Conservation (phyloP, 2,113 vertebrate genomes). For the Pelecanoides urinatrix region DNA sequence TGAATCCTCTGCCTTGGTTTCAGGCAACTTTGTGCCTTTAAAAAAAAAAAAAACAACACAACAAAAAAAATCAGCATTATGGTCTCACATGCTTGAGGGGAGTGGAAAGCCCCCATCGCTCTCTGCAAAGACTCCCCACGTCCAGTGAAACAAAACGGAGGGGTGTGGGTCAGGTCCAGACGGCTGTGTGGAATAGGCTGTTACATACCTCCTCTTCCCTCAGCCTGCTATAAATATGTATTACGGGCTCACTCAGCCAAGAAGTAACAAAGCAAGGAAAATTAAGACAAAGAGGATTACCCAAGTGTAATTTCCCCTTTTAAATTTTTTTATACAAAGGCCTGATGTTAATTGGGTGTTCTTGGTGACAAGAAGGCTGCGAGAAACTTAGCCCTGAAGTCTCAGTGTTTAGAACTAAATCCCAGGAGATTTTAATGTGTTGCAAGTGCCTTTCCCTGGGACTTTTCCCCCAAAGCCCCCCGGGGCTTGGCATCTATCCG, state of each 20-base stretch:
- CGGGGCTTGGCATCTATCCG: background rate
- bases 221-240: slow-evolving; percentile 17
- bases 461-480: background rate
- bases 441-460: background rate
- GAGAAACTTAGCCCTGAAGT: background rate
- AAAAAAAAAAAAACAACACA: background rate
- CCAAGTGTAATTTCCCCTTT: slow-evolving; percentile 47
- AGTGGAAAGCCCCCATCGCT: rapidly evolving
- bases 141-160: background rate
- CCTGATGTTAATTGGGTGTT: slow-evolving; percentile 19
- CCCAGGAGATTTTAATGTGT: background rate
- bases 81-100: background rate
- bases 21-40: background rate
- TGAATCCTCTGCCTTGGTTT: background rate
- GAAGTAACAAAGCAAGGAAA: slow-evolving; percentile 60
- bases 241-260: background rate
- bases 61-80: background rate
- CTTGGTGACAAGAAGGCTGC: slow-evolving; percentile 20
- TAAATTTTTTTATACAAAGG: slow-evolving; percentile 36
- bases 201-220: background rate
- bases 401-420: background rate
- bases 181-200: background rate
- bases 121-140: background rate
- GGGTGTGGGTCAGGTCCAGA: background rate
- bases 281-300: slow-evolving; percentile 58